Percentiles rank a stretch among this genome's conserved stretches.
These are phyloP conservation scores for Numenius arquata DNA, from an alignment of 2,113 vertebrate genomes.

Conservation along the genomic window DNA sequence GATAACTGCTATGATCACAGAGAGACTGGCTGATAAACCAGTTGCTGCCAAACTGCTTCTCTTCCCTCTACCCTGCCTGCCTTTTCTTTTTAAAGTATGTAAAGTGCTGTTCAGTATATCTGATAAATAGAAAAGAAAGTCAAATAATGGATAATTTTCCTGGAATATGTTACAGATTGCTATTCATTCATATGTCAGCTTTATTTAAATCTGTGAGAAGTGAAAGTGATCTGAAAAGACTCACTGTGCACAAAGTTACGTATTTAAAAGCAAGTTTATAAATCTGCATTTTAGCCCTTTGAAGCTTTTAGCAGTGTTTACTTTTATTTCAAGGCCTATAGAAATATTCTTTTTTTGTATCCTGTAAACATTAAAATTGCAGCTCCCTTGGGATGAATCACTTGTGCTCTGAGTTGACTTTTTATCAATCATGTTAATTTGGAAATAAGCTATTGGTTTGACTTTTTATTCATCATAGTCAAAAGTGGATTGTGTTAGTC, in stretches of 20 bases:
- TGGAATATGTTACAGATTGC: background rate
- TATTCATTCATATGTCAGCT: background rate
- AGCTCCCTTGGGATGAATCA: constrained; percentile 45
- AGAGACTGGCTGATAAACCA: background rate
- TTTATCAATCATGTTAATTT: constrained; percentile 82
- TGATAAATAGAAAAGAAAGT: background rate
- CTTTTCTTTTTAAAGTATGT: background rate
- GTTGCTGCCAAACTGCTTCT: background rate
- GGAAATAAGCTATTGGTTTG: constrained; percentile 84
- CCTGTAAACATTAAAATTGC: constrained; percentile 50
- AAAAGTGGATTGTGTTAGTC: constrained; percentile 80
- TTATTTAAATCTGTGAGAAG: background rate
- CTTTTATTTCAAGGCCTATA: constrained; percentile 44
- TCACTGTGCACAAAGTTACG: background rate
- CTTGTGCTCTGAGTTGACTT: constrained; percentile 64
- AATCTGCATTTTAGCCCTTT: constrained; percentile 14
- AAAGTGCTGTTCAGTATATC: background rate
- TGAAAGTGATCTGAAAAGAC: constrained; percentile 9
- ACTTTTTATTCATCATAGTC: constrained; percentile 84
- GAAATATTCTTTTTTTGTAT: constrained; percentile 10
- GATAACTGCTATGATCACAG: background rate
- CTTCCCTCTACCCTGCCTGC: background rate
- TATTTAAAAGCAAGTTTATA: constrained; percentile 29
- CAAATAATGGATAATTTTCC: background rate
- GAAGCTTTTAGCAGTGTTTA: background rate